Evolutionary conservation across 2,888 invertebrate genomes (phyloP), one percentile per base, ranked within the genome.

Genomic region (Mystacides longicornis): DNA sequence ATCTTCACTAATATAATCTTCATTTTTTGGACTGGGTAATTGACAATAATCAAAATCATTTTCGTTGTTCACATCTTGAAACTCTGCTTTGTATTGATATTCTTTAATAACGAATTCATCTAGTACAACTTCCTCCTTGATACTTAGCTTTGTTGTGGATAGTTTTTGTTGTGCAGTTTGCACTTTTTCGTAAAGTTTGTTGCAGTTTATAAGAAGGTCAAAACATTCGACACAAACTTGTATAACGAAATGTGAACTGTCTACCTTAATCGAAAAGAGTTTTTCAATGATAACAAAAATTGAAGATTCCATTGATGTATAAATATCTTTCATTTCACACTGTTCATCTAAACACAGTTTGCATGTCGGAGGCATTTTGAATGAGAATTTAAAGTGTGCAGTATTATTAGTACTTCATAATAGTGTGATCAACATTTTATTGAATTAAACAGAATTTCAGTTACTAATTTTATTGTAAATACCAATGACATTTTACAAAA

Each of bases 161-260:
- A 37, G 37, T 23, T 48, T n/a, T 48, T 22, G n/a, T 2, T 48
- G 48, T 3, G 48, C 48, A 4, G n/a, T 11, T 48, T 48, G 48
- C 11, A 48, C 23, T 23, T 48, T 48, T 20, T 48, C 48, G 18
- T 48, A 48, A 5, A 48, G 23, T 23, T 4, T 23, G 16, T 22
- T 20, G 16, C 48, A 48, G 4, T 48, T 21, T 2, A 4, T 23
- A 2, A 48, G 16, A 23, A 22, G 16, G 2, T 48, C 21, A 48
- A 23, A 22, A n/a, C 48, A 48, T 3, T 48, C 48, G 2, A 11
- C 2, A 48, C 48, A 48, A 4, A 48, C 21, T 3, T 7, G 9
- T 3, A 20, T 46, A 19, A 16, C 2, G 21, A 19, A 18, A 3
- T 46, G 9, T 4, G 18, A 3, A 19, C 16, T 46, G 9, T 46